Conservation (phyloP, 2,113 vertebrate genomes). For the Halichoeres trimaculatus region DNA sequence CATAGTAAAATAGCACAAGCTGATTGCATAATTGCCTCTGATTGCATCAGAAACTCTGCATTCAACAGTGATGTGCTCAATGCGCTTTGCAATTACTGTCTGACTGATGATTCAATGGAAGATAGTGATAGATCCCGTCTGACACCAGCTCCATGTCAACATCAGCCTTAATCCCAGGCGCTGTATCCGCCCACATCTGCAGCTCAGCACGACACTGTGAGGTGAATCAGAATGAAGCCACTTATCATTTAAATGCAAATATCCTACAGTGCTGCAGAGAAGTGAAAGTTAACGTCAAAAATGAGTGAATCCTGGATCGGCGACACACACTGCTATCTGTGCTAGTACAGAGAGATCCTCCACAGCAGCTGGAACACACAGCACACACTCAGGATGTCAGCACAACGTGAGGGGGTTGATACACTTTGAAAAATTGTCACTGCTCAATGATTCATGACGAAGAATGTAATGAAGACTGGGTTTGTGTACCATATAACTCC, state of each 20-base stretch:
- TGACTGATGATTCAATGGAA: slow-evolving; percentile 7
- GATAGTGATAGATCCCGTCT: slow-evolving; percentile 21
- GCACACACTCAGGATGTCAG: neutral
- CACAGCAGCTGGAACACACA: neutral
- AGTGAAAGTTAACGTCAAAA: slow-evolving; percentile 4
- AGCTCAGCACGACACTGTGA: slow-evolving; percentile 6
- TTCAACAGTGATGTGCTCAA: slow-evolving; percentile 42
- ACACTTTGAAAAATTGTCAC: neutral
- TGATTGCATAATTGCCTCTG: slow-evolving; percentile 66
- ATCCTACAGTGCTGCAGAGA: neutral
- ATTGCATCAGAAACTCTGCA: slow-evolving; percentile 74
- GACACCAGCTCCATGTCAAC: slow-evolving; percentile 4
- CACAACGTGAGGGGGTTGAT: neutral
- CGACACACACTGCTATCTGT: neutral
- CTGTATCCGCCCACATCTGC: slow-evolving; percentile 16
- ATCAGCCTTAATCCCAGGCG: slow-evolving; percentile 19
- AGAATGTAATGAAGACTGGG: neutral
- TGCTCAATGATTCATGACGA: neutral
- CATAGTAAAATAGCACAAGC: slow-evolving; percentile 55
- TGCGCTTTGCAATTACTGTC: slow-evolving; percentile 31
- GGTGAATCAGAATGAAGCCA: slow-evolving; percentile 6
- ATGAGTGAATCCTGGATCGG: neutral
- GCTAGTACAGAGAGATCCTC: neutral
- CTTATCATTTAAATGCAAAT: neutral
- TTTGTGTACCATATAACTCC: neutral